Conservation (phyloP, 2,888 invertebrate genomes). For the Venustoraphidia nigricollis region DNA sequence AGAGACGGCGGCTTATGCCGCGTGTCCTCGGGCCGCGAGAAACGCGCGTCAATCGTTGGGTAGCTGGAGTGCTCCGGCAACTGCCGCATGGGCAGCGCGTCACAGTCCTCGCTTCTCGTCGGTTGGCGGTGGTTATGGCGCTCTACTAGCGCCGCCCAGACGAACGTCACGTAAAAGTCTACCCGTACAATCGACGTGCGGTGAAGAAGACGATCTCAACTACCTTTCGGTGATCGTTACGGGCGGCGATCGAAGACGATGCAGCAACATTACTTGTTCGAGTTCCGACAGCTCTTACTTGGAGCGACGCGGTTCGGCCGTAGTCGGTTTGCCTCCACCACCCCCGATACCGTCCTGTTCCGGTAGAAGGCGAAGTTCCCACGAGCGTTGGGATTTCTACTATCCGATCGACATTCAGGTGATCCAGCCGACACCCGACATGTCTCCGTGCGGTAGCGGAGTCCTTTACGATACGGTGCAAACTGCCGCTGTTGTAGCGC, state of each 20-base stretch:
- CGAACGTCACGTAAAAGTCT: slow-evolving; percentile 43
- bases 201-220: slow-evolving; percentile 14
- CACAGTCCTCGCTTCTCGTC: slow-evolving; percentile 40
- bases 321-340: slow-evolving; percentile 53
- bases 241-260: slow-evolving; percentile 36
- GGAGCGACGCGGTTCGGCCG: slow-evolving; percentile 66
- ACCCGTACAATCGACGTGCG: slow-evolving; percentile 33
- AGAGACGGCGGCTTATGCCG: slow-evolving; percentile 41
- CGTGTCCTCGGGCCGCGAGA: slow-evolving; percentile 30
- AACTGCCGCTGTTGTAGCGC: slow-evolving; percentile 13
- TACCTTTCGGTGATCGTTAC: slow-evolving; percentile 12
- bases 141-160: slow-evolving; percentile 47
- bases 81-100: slow-evolving; percentile 25
- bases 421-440: slow-evolving; percentile 66
- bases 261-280: slow-evolving; percentile 72
- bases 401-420: slow-evolving; percentile 50
- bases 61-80: slow-evolving; percentile 43
- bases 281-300: slow-evolving; percentile 73
- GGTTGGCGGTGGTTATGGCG: slow-evolving; percentile 53
- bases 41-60: slow-evolving; percentile 48
- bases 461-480: slow-evolving; percentile 29
- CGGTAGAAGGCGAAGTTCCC: slow-evolving; percentile 26
- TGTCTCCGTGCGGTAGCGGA: slow-evolving; percentile 64
- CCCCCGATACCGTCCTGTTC: slow-evolving; percentile 29
- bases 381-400: slow-evolving; percentile 36